These are phyloP conservation scores for Cromileptes altivelis DNA, from an alignment of 2,113 vertebrate species.

Conservation along the genomic window DNA sequence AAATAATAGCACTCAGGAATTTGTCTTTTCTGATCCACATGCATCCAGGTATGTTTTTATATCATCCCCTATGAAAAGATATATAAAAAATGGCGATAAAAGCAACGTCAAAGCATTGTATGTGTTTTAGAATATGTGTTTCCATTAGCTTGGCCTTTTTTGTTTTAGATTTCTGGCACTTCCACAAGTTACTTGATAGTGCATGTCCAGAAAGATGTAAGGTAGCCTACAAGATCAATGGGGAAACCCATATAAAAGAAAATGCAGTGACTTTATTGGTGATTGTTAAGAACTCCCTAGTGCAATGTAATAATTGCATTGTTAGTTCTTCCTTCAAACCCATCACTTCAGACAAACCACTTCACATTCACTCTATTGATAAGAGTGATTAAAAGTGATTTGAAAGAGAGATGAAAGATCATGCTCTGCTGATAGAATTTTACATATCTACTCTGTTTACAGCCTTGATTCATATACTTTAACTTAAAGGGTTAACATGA, in stretches of 20 bases:
- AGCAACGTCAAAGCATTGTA: too few species aligned
- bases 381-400: background rate
- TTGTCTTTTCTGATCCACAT: background rate
- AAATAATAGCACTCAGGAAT: background rate
- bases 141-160: too few species aligned
- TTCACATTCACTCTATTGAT: background rate
- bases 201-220: background rate
- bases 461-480: conserved; percentile 22
- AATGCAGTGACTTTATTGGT: background rate
- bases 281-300: background rate
- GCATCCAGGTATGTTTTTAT: background rate
- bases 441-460: conserved; percentile 4
- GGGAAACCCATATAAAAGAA: background rate
- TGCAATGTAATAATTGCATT: background rate
- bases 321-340: conserved; percentile 13
- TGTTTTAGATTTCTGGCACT: too few species aligned
- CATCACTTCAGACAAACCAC: conserved; percentile 5
- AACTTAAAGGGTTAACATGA: conserved; percentile 41
- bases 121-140: too few species aligned
- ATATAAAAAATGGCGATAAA: background rate
- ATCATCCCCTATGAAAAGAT: background rate
- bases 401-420: conserved; percentile 7
- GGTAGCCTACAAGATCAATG: background rate
- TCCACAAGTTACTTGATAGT: background rate
- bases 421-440: conserved; percentile 30